Conservation (phyloP, 2,113 vertebrate genomes). For the Cheirogaleus medius region DNA sequence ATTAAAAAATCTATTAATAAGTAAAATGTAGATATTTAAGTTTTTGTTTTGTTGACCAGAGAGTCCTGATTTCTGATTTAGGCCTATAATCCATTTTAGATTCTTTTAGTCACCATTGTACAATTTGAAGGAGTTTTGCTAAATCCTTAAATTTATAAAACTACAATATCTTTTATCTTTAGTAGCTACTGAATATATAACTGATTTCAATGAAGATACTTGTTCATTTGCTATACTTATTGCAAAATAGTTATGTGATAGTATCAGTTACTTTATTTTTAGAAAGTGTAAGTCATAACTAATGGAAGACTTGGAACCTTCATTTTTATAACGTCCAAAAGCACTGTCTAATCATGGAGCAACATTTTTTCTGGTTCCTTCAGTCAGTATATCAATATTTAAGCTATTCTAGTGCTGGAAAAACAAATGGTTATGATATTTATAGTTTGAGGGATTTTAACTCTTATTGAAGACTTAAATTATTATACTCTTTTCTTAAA, state of each 20-base stretch:
- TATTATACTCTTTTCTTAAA: neutral
- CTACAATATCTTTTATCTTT: constrained; percentile 23
- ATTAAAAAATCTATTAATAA: neutral
- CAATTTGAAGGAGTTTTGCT: constrained; percentile 28
- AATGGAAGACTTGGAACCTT: constrained; percentile 1
- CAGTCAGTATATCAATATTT: neutral
- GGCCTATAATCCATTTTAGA: neutral
- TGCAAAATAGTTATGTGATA: constrained; percentile 61
- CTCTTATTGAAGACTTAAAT: constrained; percentile 36
- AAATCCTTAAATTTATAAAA: constrained; percentile 17
- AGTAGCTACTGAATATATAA: constrained; percentile 59
- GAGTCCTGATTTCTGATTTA: neutral
- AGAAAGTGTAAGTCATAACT: constrained; percentile 51
- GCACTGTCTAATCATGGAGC: neutral
- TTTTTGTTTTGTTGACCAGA: constrained; percentile 7
- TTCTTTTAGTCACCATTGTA: constrained; percentile 36
- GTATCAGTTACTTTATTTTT: constrained; percentile 82
- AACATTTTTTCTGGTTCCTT: constrained; percentile 39
- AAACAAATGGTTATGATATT: constrained; percentile 1
- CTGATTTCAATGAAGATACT: constrained; percentile 65
- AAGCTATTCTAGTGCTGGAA: neutral
- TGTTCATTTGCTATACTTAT: constrained; percentile 72
- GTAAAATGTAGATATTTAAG: constrained; percentile 1
- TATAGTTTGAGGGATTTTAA: constrained; percentile 26
- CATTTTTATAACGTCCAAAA: constrained; percentile 39